Conservation (phyloP, 2,113 vertebrate genomes). For the Vulpes lagopus region DNA sequence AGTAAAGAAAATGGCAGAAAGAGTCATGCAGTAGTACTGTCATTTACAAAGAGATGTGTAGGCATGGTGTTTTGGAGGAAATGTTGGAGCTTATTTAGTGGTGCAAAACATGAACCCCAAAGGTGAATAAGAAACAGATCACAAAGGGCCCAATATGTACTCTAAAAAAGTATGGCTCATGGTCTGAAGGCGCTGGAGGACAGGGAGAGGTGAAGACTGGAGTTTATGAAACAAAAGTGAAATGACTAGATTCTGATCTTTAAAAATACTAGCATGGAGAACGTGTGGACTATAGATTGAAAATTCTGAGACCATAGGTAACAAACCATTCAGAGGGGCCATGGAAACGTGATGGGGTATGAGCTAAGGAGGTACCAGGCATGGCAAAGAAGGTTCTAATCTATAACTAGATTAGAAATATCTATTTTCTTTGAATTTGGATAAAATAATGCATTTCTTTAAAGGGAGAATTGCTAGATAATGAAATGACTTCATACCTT, state of each 20-base stretch:
- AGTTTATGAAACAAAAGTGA: neutral
- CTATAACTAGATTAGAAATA: neutral
- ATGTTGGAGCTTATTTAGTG: neutral
- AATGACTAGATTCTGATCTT: neutral
- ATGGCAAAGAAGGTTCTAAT: neutral
- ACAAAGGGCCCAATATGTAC: neutral
- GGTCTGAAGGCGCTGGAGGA: neutral
- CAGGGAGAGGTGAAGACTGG: neutral
- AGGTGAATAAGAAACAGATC: neutral
- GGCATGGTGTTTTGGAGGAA: neutral
- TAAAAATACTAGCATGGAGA: neutral
- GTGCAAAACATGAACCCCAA: neutral
- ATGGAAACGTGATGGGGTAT: too few species aligned
- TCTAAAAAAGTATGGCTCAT: neutral
- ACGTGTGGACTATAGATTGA: neutral
- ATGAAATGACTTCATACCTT: neutral
- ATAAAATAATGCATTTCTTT: neutral
- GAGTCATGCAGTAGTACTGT: accelerated
- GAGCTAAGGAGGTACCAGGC: neutral
- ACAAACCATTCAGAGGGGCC: neutral
- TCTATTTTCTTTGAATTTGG: neutral
- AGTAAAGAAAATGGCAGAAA: neutral
- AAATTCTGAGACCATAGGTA: neutral
- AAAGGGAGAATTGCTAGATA: neutral
- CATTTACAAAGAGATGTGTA: neutral